A percentile compares a stretch with the other conserved stretches of the same genome.
Evolutionary conservation across 1,140 invertebrate species (phyloP).

Genomic region (Drosophila insularis): DNA sequence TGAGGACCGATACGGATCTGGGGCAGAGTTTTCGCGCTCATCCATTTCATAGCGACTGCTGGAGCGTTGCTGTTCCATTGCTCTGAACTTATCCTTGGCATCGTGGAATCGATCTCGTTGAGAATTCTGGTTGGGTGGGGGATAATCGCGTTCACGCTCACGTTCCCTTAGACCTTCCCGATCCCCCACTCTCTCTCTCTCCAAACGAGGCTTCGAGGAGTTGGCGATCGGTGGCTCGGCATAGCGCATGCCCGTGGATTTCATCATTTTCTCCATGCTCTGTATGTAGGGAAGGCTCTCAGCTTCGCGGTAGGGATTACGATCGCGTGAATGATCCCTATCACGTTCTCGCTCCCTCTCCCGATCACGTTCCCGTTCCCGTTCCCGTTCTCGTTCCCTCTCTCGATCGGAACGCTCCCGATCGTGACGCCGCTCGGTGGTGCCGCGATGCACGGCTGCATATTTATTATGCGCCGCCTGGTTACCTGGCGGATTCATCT

Average conservation of each 20-base stretch:
- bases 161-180: not conserved
- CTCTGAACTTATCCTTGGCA: slow-evolving; percentile 91
- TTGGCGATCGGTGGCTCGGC: slow-evolving; percentile 43
- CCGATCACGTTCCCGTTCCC: slow-evolving; percentile 39
- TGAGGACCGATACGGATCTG: slow-evolving; percentile 50
- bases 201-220: slow-evolving; percentile 23
- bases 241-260: slow-evolving; percentile 78
- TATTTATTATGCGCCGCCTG: slow-evolving; percentile 60
- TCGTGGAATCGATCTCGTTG: slow-evolving; percentile 91
- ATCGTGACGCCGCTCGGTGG: slow-evolving; percentile 38
- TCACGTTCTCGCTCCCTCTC: slow-evolving; percentile 43
- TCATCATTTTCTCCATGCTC: slow-evolving; percentile 82
- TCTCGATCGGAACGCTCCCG: slow-evolving; percentile 26
- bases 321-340: slow-evolving; percentile 60
- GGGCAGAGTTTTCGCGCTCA: slow-evolving; percentile 51
- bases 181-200: slow-evolving; percentile 10
- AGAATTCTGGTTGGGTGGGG: slow-evolving; percentile 75
- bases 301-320: slow-evolving; percentile 78
- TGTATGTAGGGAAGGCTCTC: slow-evolving; percentile 81
- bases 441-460: slow-evolving; percentile 61
- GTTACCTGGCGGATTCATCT: slow-evolving; percentile 46
- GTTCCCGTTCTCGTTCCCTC: slow-evolving; percentile 33
- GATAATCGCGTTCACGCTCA: slow-evolving; percentile 29
- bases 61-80: slow-evolving; percentile 87
- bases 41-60: slow-evolving; percentile 84